These are phyloP conservation scores for Zhuqinia jingwanae DNA, from an alignment of 2,888 invertebrate species.

Conservation along the genomic window DNA sequence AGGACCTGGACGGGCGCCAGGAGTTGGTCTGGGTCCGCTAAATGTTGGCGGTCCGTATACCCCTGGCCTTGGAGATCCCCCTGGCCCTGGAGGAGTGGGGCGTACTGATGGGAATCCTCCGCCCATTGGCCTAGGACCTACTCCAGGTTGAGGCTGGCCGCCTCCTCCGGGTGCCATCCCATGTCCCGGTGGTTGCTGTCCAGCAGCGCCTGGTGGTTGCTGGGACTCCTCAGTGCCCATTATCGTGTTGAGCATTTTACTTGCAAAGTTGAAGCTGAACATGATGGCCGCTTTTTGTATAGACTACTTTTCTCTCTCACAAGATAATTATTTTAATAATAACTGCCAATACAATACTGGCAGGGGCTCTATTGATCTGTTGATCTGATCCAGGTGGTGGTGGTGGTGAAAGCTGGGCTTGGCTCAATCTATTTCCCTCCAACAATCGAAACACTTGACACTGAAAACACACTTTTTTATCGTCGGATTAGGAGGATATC, in stretches of 20 bases:
- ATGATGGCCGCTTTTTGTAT: conserved; percentile 78
- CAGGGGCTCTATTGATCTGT: too few relatives aligned
- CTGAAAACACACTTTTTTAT: conserved; percentile 26
- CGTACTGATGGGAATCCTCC: conserved; percentile 74
- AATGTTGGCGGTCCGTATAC: conserved; percentile 77
- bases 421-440: too few relatives aligned
- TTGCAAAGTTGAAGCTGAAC: conserved; percentile 82
- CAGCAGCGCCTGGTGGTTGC: conserved; percentile 71
- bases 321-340: too few relatives aligned
- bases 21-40: conserved; percentile 78
- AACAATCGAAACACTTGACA: too few relatives aligned
- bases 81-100: conserved; percentile 75
- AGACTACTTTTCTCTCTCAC: conserved; percentile 32
- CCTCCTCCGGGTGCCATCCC: conserved; percentile 68
- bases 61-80: conserved; percentile 77
- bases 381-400: not conserved
- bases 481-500: conserved; percentile 57
- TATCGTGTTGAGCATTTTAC: conserved; percentile 82
- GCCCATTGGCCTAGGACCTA: conserved; percentile 64
- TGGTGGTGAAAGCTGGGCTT: too few relatives aligned
- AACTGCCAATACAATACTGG: conserved; percentile 55
- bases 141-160: conserved; percentile 63
- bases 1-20: conserved; percentile 78
- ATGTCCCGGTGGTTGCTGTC: conserved; percentile 63
- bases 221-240: conserved; percentile 81